Evolutionary conservation across 1,140 invertebrate genomes (phyloP), one percentile per base, ranked within the genome.

Genomic region (Euschistus heros): DNA sequence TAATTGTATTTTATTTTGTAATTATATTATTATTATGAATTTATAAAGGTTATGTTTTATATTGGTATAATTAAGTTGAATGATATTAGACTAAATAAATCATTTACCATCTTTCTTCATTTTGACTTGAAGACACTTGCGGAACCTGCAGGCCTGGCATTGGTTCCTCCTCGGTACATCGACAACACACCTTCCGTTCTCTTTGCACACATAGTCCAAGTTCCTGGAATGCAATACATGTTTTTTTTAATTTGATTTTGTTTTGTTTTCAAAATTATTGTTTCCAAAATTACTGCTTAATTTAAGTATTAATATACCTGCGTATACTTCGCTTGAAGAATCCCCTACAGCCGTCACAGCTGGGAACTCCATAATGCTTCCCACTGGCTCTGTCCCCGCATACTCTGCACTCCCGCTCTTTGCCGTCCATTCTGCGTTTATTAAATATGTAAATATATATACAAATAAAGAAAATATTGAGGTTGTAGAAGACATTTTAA

Each of bases 61-160:
- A 10, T 46, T n/a, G 44, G 44, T 46, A n/a, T 46, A 46, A 46
- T 46, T 46, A n/a, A 46, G n/a, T n/a, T n/a, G n/a, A 46, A 46
- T 46, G 44, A 46, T 46, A 7, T 55, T 24, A 55, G 8, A 18
- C 55, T 64, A 47, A 42, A 52, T 6, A 46, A 63, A n/a, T n/a
- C n/a, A n/a, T 27, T 82, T 80, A 95, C 93, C 93, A 76, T 97
- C 92, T 78, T 86, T 84, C 76, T 94, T 94, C 93, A 97, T 97
- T 73, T 94, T 92, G 64, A 94, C 91, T 70, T 87, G 80, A 10
- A 97, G 80, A 77, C 93, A 97, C 75, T 95, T 96, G 59, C 85
- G 85, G 75, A 96, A 95, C 42, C 94, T 82, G 72, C 94, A 97
- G 0, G 93, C 89, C 76, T 97, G 94, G 73, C 94, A 97, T 75